A percentile compares a stretch with the other conserved stretches of the same genome.
These are phyloP conservation scores for Nannoperca australis DNA, from an alignment of 2,797 vertebrate genomes.

Conservation along the genomic window DNA sequence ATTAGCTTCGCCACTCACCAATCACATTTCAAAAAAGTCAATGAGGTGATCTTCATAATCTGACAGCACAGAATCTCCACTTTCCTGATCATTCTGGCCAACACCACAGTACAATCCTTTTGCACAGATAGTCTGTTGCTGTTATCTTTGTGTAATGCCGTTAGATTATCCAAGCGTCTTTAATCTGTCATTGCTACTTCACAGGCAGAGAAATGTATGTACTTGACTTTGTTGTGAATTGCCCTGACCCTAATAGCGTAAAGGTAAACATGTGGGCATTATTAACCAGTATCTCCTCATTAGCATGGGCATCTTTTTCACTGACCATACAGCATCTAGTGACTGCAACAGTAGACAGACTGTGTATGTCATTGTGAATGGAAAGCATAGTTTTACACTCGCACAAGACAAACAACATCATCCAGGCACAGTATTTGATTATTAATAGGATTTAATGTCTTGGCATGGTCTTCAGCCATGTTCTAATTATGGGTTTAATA, in stretches of 20 bases:
- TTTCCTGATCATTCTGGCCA: conserved; percentile 22
- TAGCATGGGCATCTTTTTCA: conserved; percentile 35
- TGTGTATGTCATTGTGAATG: conserved; percentile 29
- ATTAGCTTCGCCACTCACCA: conserved; percentile 44
- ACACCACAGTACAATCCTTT: not conserved
- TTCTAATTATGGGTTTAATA: conserved; percentile 61
- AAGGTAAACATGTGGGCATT: conserved; percentile 40
- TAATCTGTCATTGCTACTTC: conserved; percentile 37
- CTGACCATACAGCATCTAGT: conserved; percentile 13
- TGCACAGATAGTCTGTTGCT: not conserved
- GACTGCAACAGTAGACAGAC: conserved; percentile 27
- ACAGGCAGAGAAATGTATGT: conserved; percentile 15
- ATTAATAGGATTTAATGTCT: conserved; percentile 56
- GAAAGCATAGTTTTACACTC: conserved; percentile 23
- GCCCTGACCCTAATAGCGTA: conserved; percentile 7
- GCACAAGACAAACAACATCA: conserved; percentile 19
- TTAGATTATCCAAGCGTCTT: conserved; percentile 39
- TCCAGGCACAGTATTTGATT: conserved; percentile 41
- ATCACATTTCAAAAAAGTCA: conserved; percentile 45
- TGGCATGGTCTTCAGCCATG: conserved; percentile 35
- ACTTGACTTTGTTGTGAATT: conserved; percentile 42
- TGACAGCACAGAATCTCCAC: conserved; percentile 14
- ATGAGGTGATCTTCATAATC: conserved; percentile 36
- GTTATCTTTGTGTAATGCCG: conserved; percentile 31
- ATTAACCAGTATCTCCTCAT: conserved; percentile 51